Evolutionary conservation across 1,140 invertebrate species (phyloP).

Genomic region (Calephelis nemesis): DNA sequence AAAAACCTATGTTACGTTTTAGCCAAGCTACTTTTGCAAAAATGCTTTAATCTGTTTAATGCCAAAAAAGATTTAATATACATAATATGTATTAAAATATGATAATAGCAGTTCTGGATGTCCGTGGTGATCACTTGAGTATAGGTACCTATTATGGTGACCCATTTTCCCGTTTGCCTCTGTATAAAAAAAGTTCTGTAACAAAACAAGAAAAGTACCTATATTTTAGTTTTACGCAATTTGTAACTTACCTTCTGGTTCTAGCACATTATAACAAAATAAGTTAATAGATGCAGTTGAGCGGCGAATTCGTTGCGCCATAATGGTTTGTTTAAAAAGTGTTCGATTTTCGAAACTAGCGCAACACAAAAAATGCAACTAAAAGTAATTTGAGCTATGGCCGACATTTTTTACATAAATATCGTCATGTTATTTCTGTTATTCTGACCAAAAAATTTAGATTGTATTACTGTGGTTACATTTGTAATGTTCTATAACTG

Average conservation of each 20-base stretch:
- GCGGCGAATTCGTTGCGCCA: neutral
- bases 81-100: no score
- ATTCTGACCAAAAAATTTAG: neutral
- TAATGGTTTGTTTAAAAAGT: constrained; percentile 9
- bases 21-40: no score
- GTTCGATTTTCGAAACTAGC: constrained; percentile 17
- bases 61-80: no score
- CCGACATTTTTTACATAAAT: constrained; percentile 12
- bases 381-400: constrained; percentile 13
- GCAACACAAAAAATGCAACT: constrained; percentile 18
- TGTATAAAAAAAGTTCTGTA: no score
- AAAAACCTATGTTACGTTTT: no score
- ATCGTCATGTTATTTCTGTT: constrained; percentile 11
- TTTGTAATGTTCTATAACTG: neutral
- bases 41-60: no score
- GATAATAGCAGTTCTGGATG: no score
- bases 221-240: neutral
- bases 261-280: constrained; percentile 9
- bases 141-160: no score
- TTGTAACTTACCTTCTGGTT: neutral
- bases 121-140: no score
- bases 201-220: neutral
- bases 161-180: no score
- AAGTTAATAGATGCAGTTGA: constrained; percentile 12
- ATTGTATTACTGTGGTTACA: constrained; percentile 2